Conservation (phyloP, 2,888 invertebrate species). For the Philereme transversata region DNA sequence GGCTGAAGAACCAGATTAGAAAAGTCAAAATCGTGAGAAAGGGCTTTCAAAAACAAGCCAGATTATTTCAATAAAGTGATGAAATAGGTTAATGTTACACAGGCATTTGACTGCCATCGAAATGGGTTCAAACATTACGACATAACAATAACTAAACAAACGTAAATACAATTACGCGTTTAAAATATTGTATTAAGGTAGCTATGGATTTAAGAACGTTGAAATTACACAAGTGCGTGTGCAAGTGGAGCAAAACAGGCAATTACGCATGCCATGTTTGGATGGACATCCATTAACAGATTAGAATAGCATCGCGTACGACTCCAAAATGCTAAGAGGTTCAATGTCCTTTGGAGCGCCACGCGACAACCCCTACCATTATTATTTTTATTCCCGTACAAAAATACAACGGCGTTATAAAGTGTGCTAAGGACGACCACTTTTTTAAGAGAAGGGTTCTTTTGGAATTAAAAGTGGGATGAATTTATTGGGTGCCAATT, state of each 20-base stretch:
- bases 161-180: too few relatives aligned
- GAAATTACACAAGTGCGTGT: background rate
- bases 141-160: too few relatives aligned
- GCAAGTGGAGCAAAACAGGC: background rate
- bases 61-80: too few relatives aligned
- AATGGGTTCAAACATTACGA: too few relatives aligned
- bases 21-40: too few relatives aligned
- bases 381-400: constrained; percentile 61
- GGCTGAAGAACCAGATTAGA: background rate
- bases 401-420: constrained; percentile 52
- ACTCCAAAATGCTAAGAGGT: constrained; percentile 47
- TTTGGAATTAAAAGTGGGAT: constrained; percentile 49
- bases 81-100: too few relatives aligned
- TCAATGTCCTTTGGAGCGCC: constrained; percentile 68
- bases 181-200: too few relatives aligned
- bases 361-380: constrained; percentile 66
- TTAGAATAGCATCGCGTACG: constrained; percentile 25
- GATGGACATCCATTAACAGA: constrained; percentile 31
- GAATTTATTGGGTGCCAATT: constrained; percentile 56
- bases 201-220: constrained; percentile 5
- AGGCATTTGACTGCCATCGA: too few relatives aligned
- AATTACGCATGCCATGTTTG: constrained; percentile 15
- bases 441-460: constrained; percentile 49
- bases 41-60: too few relatives aligned
- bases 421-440: constrained; percentile 72